Evolutionary conservation across 2,888 invertebrate genomes (phyloP), one percentile per base, ranked within the genome.

Genomic region (Hydrotaea cyrtoneurina): DNA sequence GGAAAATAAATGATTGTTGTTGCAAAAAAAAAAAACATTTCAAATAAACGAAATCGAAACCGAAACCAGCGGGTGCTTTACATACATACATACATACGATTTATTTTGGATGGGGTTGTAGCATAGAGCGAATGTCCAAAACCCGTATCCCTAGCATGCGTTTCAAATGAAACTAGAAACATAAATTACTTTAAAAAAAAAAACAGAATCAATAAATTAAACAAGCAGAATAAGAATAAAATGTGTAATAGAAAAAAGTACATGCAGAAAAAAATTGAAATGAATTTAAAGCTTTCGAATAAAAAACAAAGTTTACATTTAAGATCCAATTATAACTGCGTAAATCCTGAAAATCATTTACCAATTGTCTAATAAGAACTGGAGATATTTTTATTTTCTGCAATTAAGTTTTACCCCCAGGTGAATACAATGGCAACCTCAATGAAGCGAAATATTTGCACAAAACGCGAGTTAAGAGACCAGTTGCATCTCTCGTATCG

Each of bases 31-130:
- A n/a, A n/a, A n/a, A n/a, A n/a, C 50, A 71, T 71, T 71, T 26
- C 31, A 5, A 71, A 71, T 26, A 26, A 71, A 53, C 23, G 17
- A 72, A 84, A 84, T 78, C 80, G 72, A 80, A 84, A 84, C 80
- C 80, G 72, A 80, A 78, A 81, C 84, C 84, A 78, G 73, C 26
- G 66, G 75, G 64, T 50, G n/a, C 64, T 76, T 43, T n/a, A 69
- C 55, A 78, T 59, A 72, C 62, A 64, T 36, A 57, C 73, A n/a
- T 43, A 46, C 66, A 31, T 15, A n/a, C n/a, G n/a, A n/a, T n/a
- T n/a, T n/a, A 31, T 26, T 43, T 66, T 74, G 31, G 23, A 64
- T 64, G 64, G 36, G 17, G 15, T 39, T n/a, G 17, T 5, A 36
- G n/a, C 64, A 17, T 64, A 17, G 17, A 36, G 36, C 64, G 0